Evolutionary conservation across 2,113 vertebrate genomes (phyloP).

Genomic region (Dascyllus trimaculatus): DNA sequence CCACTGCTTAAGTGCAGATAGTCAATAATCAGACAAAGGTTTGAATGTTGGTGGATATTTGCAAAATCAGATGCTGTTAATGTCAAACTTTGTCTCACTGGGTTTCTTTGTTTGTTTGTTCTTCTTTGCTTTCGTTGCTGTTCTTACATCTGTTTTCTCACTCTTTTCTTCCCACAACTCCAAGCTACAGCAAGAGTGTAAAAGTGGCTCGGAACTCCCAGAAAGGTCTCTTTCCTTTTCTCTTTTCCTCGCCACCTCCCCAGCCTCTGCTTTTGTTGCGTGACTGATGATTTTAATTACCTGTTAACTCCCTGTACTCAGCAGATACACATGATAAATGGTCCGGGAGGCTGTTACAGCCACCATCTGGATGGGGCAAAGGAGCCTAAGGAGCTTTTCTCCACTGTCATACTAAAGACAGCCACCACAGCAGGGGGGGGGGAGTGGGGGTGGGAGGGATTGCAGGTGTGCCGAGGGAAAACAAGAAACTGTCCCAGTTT

Average conservation of each 20-base stretch:
- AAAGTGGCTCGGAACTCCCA: slow-evolving; percentile 25
- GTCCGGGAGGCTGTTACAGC: slow-evolving; percentile 57
- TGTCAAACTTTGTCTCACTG: slow-evolving; percentile 45
- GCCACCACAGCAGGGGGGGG: slow-evolving; percentile 58
- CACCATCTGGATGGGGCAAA: slow-evolving; percentile 75
- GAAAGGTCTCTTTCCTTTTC: slow-evolving; percentile 34
- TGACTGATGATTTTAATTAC: slow-evolving; percentile 83
- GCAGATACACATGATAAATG: slow-evolving; percentile 83
- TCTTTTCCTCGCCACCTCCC: slow-evolving; percentile 27
- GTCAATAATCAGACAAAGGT: slow-evolving; percentile 49
- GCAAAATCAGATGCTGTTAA: slow-evolving; percentile 41
- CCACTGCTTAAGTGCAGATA: slow-evolving; percentile 35
- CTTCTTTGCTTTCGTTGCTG: neutral
- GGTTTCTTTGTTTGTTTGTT: slow-evolving; percentile 29
- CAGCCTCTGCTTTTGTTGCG: slow-evolving; percentile 68
- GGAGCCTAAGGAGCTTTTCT: slow-evolving; percentile 60
- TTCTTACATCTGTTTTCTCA: neutral
- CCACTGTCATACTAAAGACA: slow-evolving; percentile 68
- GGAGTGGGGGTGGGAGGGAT: slow-evolving; percentile 59
- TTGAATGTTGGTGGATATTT: slow-evolving; percentile 46
- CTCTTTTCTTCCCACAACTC: neutral
- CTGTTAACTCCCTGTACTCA: slow-evolving; percentile 77
- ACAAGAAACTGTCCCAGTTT: slow-evolving; percentile 75
- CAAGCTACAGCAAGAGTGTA: slow-evolving; percentile 14
- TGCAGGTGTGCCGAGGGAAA: slow-evolving; percentile 69